Percentiles rank a stretch among this genome's conserved stretches.
Conservation (phyloP, 2,888 invertebrate genomes). For the Steinernema carpocapsae region DNA sequence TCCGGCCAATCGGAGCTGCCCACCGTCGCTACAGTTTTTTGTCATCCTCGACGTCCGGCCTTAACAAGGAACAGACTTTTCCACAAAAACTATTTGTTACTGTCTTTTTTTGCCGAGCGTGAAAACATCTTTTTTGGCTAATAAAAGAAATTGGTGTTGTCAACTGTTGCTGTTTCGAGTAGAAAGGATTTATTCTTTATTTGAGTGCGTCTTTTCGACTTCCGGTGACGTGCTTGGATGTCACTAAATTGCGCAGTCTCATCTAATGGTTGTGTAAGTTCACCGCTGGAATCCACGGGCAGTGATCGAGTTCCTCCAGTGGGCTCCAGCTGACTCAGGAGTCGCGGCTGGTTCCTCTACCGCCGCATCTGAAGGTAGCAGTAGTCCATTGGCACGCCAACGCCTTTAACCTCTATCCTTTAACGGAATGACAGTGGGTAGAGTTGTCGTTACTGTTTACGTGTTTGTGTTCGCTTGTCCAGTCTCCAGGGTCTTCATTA, state of each 20-base stretch:
- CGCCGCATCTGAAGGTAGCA: not conserved
- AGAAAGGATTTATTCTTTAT: too few relatives aligned
- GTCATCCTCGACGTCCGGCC: too few relatives aligned
- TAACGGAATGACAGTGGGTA: not conserved
- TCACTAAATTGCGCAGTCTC: slow-evolving; percentile 14
- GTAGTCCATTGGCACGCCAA: not conserved
- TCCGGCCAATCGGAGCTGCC: not conserved
- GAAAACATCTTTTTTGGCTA: too few relatives aligned
- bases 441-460: not conserved
- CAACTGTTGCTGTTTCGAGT: too few relatives aligned
- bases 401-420: not conserved
- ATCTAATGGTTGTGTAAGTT: not conserved
- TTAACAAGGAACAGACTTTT: too few relatives aligned
- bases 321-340: not conserved
- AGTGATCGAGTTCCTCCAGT: too few relatives aligned
- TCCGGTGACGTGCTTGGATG: not conserved
- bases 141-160: too few relatives aligned
- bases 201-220: too few relatives aligned
- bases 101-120: too few relatives aligned
- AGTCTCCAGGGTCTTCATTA: slow-evolving; percentile 8
- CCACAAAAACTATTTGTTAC: too few relatives aligned
- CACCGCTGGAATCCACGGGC: not conserved
- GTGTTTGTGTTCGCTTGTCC: not conserved
- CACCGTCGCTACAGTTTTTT: not conserved
- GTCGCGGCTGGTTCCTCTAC: not conserved